Evolutionary conservation across 2,797 vertebrate species (phyloP), one percentile per base, ranked within the genome.

Genomic region (Oreochromis grahami): DNA sequence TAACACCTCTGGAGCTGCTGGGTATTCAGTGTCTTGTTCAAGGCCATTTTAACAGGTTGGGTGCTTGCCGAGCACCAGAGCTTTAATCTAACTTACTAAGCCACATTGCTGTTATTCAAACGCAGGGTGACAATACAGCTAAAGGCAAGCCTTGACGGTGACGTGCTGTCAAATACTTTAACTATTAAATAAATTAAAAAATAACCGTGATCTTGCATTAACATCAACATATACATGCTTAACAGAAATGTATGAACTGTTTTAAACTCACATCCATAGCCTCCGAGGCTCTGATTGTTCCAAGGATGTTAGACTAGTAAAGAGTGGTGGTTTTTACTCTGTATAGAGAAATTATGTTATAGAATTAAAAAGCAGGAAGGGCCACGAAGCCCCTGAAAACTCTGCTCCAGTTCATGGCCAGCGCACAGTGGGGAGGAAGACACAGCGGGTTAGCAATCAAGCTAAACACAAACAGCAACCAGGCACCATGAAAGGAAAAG

Each of bases 401-500:
- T 92, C 88, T 77, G 86, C 83, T 86, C 79, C 76, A 82, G 80
- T 93, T 87, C 83, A 91, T 84, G 80, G 77, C 79, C 76, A 78
- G 72, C 4, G 6, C 29, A 13, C 74, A 85, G 81, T 76, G 79
- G 76, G 80, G 85, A 88, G 86, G 85, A 87, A 87, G 87, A 90
- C 83, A 88, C 81, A 82, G 87, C 80, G 65, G 87, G 88, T 88
- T 88, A 87, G 83, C 87, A 91, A 93, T 92, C 93, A 93, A 96
- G 90, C 88, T 88, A 92, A 93, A 95, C 90, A 94, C 82, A 91
- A 90, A 91, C 88, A 93, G 88, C 84, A 89, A 88, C 86, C 87
- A 92, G 90, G 83, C 77, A 82, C 82, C 78, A 86, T 79, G 83
- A 88, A 85, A 89, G 90, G 86, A 93, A 91, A 91, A 91, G 34